A percentile compares a stretch with the other conserved stretches of the same genome.
Conservation (phyloP, 1,140 invertebrate species). For the Hestina assimilis region DNA sequence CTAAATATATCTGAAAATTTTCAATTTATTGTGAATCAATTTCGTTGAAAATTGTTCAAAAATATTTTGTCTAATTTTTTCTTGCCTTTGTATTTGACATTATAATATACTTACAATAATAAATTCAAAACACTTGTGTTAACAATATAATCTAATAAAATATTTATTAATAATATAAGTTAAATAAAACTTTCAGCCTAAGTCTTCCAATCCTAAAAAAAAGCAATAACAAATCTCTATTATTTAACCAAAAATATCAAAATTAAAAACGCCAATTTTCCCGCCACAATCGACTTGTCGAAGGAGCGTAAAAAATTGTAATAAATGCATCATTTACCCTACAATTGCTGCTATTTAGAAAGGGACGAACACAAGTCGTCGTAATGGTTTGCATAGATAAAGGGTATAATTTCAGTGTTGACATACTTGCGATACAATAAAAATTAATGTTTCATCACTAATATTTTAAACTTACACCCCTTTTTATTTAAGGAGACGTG, state of each 20-base stretch:
- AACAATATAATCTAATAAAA: not conserved
- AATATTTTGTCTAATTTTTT: no score
- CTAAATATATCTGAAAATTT: constrained; percentile 28
- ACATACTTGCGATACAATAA: constrained; percentile 15
- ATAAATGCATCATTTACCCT: constrained; percentile 28
- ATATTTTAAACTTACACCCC: no score
- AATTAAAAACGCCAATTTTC: constrained; percentile 15
- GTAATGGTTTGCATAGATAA: constrained; percentile 24
- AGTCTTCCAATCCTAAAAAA: no score
- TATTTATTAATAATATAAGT: no score
- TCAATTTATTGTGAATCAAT: no score
- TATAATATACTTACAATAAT: not conserved
- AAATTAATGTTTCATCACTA: no score
- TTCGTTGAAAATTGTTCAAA: no score
- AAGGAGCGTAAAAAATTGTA: constrained; percentile 22
- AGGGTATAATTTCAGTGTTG: constrained; percentile 10
- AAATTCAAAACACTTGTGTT: not conserved
- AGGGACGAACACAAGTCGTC: constrained; percentile 12
- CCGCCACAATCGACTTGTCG: constrained; percentile 8
- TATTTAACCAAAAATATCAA: no score
- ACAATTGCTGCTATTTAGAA: constrained; percentile 20
- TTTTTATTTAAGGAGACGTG: no score
- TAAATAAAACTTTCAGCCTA: not conserved
- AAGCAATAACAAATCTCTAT: no score
- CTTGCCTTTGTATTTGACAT: no score